A percentile compares a stretch with the other conserved stretches of the same genome.
Conservation (phyloP, 2,113 vertebrate genomes). For the Epinephelus lanceolatus region DNA sequence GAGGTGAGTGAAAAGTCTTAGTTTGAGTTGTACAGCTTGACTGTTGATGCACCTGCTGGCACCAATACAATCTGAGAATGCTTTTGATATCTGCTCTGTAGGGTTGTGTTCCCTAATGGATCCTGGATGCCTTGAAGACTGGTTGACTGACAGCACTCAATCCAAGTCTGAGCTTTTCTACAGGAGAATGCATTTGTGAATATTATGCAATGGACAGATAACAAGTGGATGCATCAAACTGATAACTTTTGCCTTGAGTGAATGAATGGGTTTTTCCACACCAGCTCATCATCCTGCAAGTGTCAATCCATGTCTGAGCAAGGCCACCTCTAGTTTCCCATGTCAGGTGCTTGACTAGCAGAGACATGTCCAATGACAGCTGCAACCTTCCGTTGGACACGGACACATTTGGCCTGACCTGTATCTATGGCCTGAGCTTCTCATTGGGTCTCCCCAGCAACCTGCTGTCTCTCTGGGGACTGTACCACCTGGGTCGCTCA, state of each 20-base stretch:
- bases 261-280: conserved; percentile 35
- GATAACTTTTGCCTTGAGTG: not conserved
- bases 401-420: conserved; percentile 80
- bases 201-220: conserved; percentile 22
- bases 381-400: conserved; percentile 82
- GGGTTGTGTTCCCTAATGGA: conserved; percentile 49
- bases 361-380: conserved; percentile 80
- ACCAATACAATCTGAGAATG: not conserved
- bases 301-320: not conserved
- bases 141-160: not conserved
- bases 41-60: conserved; percentile 9
- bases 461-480: conserved; percentile 83
- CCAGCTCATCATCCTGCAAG: not conserved
- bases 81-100: conserved; percentile 18
- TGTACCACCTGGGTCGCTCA: conserved; percentile 81
- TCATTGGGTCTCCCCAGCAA: conserved; percentile 83
- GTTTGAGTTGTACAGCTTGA: not conserved
- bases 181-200: conserved; percentile 33
- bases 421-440: conserved; percentile 84
- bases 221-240: not conserved
- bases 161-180: not conserved
- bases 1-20: conserved; percentile 43
- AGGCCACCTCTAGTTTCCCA: conserved; percentile 15
- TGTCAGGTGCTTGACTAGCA: conserved; percentile 33
- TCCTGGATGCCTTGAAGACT: conserved; percentile 25